phyloP scores from a whole-genome alignment of 2,888 invertebrate genomes.

The Chrysolina haemoptera region DNA sequence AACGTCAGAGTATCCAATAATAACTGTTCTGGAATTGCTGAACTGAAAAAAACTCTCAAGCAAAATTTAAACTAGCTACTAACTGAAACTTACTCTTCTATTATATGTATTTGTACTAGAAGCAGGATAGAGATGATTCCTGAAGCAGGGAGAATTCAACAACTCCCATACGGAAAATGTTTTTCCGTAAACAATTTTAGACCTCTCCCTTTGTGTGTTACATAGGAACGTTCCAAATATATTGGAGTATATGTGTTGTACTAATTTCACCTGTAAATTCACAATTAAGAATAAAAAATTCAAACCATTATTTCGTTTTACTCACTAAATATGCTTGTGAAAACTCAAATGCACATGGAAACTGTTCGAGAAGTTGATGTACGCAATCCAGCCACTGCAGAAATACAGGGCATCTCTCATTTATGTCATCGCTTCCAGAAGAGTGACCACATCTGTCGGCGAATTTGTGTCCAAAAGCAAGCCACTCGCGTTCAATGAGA shows the following conservation, averaged over 20 bases:
- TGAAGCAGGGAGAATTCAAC: slow-evolving; percentile 83
- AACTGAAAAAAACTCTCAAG: no score
- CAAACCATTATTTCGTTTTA: slow-evolving; percentile 46
- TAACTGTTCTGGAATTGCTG: no score
- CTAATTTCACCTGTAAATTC: slow-evolving; percentile 87
- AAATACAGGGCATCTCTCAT: slow-evolving; percentile 97
- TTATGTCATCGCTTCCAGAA: slow-evolving; percentile 87
- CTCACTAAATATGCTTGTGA: slow-evolving; percentile 92
- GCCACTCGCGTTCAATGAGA: slow-evolving; percentile 96
- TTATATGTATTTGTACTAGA: slow-evolving; percentile 63
- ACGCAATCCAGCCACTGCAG: slow-evolving; percentile 98
- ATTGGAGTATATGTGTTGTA: slow-evolving; percentile 95
- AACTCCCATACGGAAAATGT: slow-evolving; percentile 93
- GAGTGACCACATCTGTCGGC: slow-evolving; percentile 93
- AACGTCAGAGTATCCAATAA: neutral
- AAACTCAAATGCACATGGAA: slow-evolving; percentile 96
- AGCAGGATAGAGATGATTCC: slow-evolving; percentile 87
- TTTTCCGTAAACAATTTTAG: slow-evolving; percentile 75
- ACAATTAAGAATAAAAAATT: slow-evolving; percentile 19
- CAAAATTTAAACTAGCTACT: no score
- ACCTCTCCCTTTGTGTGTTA: slow-evolving; percentile 85
- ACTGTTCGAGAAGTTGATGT: slow-evolving; percentile 90
- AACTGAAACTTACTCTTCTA: slow-evolving; percentile 70
- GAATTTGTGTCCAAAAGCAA: slow-evolving; percentile 98
- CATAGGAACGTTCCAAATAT: slow-evolving; percentile 97